Conservation (phyloP, 2,888 invertebrate species). For the Gymnoscelis rufifasciata region DNA sequence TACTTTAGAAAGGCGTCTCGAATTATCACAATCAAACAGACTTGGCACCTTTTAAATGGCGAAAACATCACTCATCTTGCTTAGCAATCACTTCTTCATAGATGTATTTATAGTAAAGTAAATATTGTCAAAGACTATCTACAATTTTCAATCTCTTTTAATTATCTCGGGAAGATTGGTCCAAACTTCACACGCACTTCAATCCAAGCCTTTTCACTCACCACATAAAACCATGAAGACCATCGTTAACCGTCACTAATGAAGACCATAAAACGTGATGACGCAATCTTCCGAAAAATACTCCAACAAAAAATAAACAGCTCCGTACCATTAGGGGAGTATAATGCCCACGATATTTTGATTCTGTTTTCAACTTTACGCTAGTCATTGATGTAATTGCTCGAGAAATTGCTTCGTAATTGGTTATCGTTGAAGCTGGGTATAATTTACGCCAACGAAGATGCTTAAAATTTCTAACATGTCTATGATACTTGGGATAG, state of each 20-base stretch:
- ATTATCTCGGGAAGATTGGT: no score
- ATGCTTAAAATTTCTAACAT: neutral
- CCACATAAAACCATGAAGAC: slow-evolving; percentile 12
- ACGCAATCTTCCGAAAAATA: slow-evolving; percentile 29
- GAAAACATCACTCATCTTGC: no score
- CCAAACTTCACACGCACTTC: slow-evolving; percentile 30
- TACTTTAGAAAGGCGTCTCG: no score
- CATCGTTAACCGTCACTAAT: slow-evolving; percentile 21
- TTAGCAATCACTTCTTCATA: no score
- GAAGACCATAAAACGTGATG: slow-evolving; percentile 29
- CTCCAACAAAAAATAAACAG: slow-evolving; percentile 21
- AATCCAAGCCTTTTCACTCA: slow-evolving; percentile 8
- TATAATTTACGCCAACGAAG: slow-evolving; percentile 22
- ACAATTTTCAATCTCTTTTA: no score
- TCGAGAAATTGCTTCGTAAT: slow-evolving; percentile 46
- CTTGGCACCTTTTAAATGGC: no score
- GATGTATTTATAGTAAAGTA: no score
- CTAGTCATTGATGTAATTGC: slow-evolving; percentile 53
- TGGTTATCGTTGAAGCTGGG: slow-evolving; percentile 43
- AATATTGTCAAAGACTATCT: no score
- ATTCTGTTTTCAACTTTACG: slow-evolving; percentile 31
- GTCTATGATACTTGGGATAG: no score
- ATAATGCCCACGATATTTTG: slow-evolving; percentile 14
- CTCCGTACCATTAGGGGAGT: slow-evolving; percentile 15
- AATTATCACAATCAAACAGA: no score